Conservation (phyloP, 37 sponge, comb jelly and placozoan species). For the Tethya wilhelma region DNA sequence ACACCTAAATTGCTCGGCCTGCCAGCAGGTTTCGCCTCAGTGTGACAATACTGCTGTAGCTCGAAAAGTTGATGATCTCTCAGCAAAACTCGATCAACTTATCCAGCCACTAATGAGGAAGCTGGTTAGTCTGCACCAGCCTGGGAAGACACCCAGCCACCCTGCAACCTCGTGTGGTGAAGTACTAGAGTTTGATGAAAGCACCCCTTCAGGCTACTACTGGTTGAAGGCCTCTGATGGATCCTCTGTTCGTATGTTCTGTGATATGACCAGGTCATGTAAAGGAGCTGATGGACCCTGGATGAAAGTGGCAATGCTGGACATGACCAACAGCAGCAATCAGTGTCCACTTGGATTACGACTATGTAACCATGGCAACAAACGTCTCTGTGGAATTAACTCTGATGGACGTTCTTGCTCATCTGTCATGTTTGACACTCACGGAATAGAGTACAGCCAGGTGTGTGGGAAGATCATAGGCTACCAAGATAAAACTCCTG, state of each 20-base stretch:
- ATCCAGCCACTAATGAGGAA: no score
- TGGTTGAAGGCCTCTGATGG: conserved; percentile 9
- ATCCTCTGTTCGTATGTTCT: conserved; percentile 1
- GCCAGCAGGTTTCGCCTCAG: no score
- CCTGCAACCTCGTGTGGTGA: conserved; percentile 7
- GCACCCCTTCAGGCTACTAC: conserved; percentile 20
- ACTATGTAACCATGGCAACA: no score
- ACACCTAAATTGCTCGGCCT: no score
- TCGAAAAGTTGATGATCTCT: no score
- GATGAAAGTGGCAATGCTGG: conserved; percentile 23
- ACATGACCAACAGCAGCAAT: conserved; percentile 3
- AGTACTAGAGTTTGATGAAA: neutral
- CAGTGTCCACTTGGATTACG: conserved; percentile 15
- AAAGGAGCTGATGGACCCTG: conserved; percentile 13
- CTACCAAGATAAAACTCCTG: neutral
- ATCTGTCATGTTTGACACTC: no score
- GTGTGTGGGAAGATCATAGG: conserved; percentile 4
- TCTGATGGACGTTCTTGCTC: neutral
- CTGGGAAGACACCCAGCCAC: no score
- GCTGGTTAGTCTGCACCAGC: no score
- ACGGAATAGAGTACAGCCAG: neutral
- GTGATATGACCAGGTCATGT: conserved; percentile 30
- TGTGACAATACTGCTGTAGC: no score
- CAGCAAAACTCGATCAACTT: no score
- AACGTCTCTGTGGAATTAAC: neutral